A percentile compares a stretch with the other conserved stretches of the same genome.
phyloP scores from a whole-genome alignment of 2,113 vertebrate genomes.

The Erythrolamprus reginae region DNA sequence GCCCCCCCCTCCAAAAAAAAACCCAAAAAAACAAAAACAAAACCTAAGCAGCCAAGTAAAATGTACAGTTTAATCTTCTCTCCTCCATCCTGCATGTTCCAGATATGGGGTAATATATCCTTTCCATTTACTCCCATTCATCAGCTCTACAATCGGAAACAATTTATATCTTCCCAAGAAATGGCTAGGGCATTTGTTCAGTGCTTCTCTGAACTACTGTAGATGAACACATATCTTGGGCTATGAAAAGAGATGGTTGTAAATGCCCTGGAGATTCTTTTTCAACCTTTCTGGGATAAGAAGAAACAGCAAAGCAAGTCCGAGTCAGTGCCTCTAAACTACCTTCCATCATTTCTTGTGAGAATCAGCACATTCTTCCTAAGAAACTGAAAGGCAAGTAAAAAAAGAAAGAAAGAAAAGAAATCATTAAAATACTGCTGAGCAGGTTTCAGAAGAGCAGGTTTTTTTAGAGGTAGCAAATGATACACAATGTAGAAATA shows the following conservation, averaged over 20 bases:
- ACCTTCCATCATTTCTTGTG: slow-evolving; percentile 3
- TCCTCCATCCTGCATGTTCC: neutral
- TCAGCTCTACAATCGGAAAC: neutral
- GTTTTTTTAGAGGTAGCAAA: neutral
- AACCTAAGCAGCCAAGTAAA: neutral
- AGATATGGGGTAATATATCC: neutral
- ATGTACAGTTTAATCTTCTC: neutral
- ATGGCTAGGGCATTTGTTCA: neutral
- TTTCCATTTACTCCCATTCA: neutral
- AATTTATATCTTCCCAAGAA: neutral
- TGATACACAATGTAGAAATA: neutral
- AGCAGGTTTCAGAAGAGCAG: slow-evolving; percentile 3
- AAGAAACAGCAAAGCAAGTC: neutral
- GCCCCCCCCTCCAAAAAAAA: no score
- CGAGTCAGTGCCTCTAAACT: neutral
- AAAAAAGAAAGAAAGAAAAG: slow-evolving; percentile 22
- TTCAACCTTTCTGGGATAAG: neutral
- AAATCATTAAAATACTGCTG: slow-evolving; percentile 31
- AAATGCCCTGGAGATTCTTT: neutral
- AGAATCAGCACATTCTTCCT: neutral
- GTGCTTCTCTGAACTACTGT: no score
- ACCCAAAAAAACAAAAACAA: no score
- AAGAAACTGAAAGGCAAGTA: slow-evolving; percentile 8
- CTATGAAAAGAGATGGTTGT: neutral
- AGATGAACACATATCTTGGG: neutral